A percentile compares a stretch with the other conserved stretches of the same genome.
phyloP scores from a whole-genome alignment of 2,113 vertebrate genomes.

The Addax nasomaculatus region DNA sequence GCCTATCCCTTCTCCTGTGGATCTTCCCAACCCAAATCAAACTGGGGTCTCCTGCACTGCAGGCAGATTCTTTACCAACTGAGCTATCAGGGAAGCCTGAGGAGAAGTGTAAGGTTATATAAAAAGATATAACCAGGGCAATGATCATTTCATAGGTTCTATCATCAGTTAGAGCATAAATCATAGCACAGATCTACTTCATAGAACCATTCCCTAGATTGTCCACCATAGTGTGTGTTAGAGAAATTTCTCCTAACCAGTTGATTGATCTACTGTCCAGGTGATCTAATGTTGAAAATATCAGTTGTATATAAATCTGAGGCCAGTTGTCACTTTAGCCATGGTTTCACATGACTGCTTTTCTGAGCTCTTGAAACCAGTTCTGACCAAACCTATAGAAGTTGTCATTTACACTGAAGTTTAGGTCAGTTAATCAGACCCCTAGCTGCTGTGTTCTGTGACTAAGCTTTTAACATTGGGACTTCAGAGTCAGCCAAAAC shows the following conservation, averaged over 20 bases:
- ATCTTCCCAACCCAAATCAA: background rate
- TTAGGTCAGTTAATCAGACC: background rate
- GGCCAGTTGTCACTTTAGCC: background rate
- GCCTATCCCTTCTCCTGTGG: background rate
- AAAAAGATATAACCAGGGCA: background rate
- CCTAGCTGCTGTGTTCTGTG: too few species aligned
- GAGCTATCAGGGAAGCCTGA: background rate
- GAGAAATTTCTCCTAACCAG: background rate
- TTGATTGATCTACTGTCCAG: too few species aligned
- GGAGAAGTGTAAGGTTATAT: background rate
- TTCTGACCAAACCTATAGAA: background rate
- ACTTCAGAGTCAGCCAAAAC: background rate
- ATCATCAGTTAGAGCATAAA: background rate
- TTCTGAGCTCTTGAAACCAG: background rate
- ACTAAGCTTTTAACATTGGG: background rate
- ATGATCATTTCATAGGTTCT: background rate
- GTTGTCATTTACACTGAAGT: background rate
- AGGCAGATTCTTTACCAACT: background rate
- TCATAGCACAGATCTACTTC: background rate
- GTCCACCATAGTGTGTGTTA: accelerated
- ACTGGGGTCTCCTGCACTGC: background rate
- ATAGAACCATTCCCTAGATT: background rate
- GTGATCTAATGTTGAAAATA: background rate
- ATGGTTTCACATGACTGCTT: background rate
- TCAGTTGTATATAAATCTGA: background rate